A percentile compares a stretch with the other conserved stretches of the same genome.
Conservation (phyloP, 2,888 invertebrate species). For the Nesidiocoris tenuis region DNA sequence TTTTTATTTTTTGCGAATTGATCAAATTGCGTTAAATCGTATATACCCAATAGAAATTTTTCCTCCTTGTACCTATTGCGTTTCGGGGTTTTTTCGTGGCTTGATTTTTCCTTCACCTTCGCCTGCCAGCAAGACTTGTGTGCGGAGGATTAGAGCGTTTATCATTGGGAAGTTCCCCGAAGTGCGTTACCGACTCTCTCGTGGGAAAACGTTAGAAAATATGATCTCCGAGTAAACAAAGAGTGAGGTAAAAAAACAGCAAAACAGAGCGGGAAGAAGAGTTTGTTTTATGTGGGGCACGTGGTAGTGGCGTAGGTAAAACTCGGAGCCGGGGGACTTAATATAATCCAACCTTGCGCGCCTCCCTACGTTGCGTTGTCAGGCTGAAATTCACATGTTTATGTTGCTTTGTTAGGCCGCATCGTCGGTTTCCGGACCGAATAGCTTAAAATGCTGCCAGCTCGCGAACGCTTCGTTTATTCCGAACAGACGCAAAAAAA, state of each 20-base stretch:
- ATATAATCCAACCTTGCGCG: neutral
- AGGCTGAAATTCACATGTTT: neutral
- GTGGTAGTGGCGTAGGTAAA: neutral
- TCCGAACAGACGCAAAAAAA: too few species aligned
- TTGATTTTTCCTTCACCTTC: too few species aligned
- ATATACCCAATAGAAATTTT: too few species aligned
- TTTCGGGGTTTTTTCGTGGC: too few species aligned
- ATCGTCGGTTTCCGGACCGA: neutral
- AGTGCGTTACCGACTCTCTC: neutral
- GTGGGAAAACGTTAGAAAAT: neutral
- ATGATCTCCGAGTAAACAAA: neutral
- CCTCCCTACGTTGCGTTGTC: neutral
- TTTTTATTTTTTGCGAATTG: too few species aligned
- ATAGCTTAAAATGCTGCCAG: too few species aligned
- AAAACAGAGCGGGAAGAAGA: neutral
- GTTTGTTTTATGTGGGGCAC: neutral
- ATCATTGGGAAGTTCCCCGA: neutral
- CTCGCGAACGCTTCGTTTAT: too few species aligned
- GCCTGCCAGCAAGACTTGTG: too few species aligned
- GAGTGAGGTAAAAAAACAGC: neutral
- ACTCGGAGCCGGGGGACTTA: neutral
- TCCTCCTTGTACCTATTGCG: too few species aligned
- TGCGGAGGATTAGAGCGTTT: neutral
- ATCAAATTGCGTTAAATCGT: too few species aligned
- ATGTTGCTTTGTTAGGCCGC: neutral